Percentiles rank a stretch among this genome's conserved stretches.
phyloP scores from a whole-genome alignment of 2,113 vertebrate genomes.

The Eulacestoma nigropectus region DNA sequence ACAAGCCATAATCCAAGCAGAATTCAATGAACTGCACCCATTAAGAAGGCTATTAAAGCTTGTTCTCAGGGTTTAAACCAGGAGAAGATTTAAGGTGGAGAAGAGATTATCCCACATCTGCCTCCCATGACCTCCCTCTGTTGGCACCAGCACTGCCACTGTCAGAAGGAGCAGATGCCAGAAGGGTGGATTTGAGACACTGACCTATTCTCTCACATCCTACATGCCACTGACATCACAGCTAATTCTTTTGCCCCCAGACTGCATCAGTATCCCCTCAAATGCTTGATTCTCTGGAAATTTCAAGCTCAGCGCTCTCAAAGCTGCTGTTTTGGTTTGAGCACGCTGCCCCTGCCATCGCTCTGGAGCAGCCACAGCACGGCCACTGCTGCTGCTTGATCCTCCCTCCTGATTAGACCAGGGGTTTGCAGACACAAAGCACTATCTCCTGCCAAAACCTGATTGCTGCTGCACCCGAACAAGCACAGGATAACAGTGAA shows the following conservation, averaged over 20 bases:
- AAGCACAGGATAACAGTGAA: not conserved
- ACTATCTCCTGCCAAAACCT: not conserved
- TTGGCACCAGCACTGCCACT: not conserved
- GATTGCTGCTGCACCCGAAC: not conserved
- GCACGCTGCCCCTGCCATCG: rapidly evolving
- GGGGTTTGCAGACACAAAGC: conserved; percentile 37
- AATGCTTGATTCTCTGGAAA: not conserved
- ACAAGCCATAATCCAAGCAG: conserved; percentile 25
- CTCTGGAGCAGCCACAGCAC: not conserved
- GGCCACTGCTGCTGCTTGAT: not conserved
- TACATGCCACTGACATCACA: not conserved
- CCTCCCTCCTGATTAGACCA: not conserved
- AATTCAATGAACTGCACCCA: conserved; percentile 30
- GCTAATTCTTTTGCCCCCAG: not conserved
- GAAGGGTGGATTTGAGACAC: not conserved
- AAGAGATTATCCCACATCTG: conserved; percentile 44
- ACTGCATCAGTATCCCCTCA: not conserved
- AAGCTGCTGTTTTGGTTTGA: not conserved
- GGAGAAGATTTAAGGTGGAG: conserved; percentile 15
- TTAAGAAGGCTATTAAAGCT: conserved; percentile 23
- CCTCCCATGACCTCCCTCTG: not conserved
- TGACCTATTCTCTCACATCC: not conserved
- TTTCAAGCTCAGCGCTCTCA: not conserved
- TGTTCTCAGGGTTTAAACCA: conserved; percentile 11
- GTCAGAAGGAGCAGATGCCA: not conserved